phyloP scores from a whole-genome alignment of 2,797 vertebrate species.

The Falco berigora region DNA sequence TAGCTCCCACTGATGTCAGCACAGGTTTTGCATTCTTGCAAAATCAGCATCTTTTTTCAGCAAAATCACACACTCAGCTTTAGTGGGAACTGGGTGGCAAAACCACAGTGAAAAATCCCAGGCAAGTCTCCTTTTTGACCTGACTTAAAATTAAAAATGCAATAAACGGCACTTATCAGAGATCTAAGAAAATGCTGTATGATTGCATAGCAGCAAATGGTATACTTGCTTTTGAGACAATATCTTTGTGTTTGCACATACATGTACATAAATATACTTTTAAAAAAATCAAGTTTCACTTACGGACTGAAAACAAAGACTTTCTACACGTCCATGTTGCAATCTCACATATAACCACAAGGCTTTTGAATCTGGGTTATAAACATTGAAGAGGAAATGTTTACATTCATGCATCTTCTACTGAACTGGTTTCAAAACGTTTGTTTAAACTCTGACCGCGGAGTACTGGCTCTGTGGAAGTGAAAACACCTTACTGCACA shows the following conservation, averaged over 20 bases:
- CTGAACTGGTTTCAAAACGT: background rate
- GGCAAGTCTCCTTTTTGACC: background rate
- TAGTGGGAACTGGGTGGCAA: background rate
- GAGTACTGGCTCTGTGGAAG: background rate
- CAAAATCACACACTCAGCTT: background rate
- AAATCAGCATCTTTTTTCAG: background rate
- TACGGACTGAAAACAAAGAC: background rate
- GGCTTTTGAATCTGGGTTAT: background rate
- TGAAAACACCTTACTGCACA: rapidly evolving
- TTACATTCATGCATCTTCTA: background rate
- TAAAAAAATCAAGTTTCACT: background rate
- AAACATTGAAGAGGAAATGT: background rate
- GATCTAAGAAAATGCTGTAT: background rate
- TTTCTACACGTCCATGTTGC: background rate
- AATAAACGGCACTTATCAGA: background rate
- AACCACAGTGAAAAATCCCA: background rate
- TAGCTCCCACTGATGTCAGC: background rate
- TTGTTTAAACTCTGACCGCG: background rate
- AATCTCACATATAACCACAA: background rate
- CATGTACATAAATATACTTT: background rate
- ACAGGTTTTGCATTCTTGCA: background rate
- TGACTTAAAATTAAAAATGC: background rate
- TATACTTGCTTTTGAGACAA: background rate
- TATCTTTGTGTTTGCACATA: background rate
- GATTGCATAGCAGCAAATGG: background rate